phyloP scores from a whole-genome alignment of 1,140 invertebrate species.

The Lineus longissimus region DNA sequence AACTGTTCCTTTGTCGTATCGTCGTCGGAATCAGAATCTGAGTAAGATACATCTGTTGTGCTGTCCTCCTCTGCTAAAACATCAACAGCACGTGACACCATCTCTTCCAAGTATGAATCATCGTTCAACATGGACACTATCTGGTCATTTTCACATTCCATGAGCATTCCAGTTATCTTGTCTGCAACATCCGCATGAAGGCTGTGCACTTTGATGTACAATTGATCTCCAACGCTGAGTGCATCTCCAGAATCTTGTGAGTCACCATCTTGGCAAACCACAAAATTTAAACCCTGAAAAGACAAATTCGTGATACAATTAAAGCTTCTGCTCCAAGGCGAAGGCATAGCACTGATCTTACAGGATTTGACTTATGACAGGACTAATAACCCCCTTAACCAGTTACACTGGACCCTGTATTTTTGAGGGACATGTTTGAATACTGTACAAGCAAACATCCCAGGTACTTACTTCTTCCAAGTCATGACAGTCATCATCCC shows the following conservation, averaged over 20 bases:
- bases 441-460: too few species aligned
- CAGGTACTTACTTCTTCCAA: too few species aligned
- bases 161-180: slow-evolving; percentile 21
- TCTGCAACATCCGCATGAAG: slow-evolving; percentile 1
- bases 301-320: too few species aligned
- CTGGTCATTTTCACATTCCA: slow-evolving; percentile 7
- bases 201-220: slow-evolving; percentile 18
- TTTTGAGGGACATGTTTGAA: too few species aligned
- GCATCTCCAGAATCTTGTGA: slow-evolving; percentile 9
- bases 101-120: slow-evolving; percentile 8
- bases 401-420: too few species aligned
- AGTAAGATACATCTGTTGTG: neutral
- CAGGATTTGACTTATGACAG: too few species aligned
- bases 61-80: slow-evolving; percentile 5
- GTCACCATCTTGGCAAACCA: too few species aligned
- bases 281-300: neutral
- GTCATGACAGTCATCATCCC: too few species aligned
- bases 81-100: slow-evolving; percentile 2
- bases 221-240: slow-evolving; percentile 18
- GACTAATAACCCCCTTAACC: too few species aligned
- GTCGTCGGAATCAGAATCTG: neutral
- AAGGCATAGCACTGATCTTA: too few species aligned
- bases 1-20: neutral
- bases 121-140: slow-evolving; percentile 15
- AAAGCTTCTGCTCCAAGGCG: neutral